These are phyloP conservation scores for Scarus forsteni DNA, from an alignment of 2,797 vertebrate genomes.

Conservation along the genomic window DNA sequence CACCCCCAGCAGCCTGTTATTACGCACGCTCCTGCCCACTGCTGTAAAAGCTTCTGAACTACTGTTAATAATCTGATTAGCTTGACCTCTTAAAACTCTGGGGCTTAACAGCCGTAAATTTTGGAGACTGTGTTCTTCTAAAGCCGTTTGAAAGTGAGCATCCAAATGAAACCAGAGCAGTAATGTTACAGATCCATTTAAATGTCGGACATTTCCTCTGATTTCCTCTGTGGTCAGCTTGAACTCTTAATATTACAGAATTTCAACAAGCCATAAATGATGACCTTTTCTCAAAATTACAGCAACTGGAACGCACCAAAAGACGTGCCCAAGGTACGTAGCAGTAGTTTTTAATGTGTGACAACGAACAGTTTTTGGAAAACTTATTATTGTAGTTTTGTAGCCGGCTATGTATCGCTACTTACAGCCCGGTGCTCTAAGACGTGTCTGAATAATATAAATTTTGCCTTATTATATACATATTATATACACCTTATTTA, in stretches of 20 bases:
- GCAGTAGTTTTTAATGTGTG: too few relatives aligned
- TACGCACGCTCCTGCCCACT: slow-evolving; percentile 6
- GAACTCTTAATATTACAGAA: background rate
- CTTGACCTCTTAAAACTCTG: background rate
- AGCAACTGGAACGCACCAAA: too few relatives aligned
- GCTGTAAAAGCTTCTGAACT: slow-evolving; percentile 35
- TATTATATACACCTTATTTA: too few relatives aligned
- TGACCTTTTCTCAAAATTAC: too few relatives aligned
- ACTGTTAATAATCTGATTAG: slow-evolving; percentile 36
- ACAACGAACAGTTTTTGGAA: too few relatives aligned
- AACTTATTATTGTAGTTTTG: too few relatives aligned
- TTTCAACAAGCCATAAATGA: background rate
- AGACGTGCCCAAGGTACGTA: too few relatives aligned
- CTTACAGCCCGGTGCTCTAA: too few relatives aligned
- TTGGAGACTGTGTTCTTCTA: background rate
- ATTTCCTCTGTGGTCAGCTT: background rate
- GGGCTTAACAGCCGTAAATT: slow-evolving; percentile 1
- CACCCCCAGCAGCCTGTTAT: slow-evolving; percentile 30
- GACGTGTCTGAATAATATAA: too few relatives aligned
- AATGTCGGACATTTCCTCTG: background rate
- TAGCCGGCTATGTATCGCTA: too few relatives aligned
- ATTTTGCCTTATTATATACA: too few relatives aligned
- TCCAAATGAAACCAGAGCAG: slow-evolving; percentile 3
- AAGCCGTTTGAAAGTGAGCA: background rate
- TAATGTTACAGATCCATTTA: slow-evolving; percentile 1